Conservation (phyloP, 2,113 vertebrate genomes). For the Sapajus apella region DNA sequence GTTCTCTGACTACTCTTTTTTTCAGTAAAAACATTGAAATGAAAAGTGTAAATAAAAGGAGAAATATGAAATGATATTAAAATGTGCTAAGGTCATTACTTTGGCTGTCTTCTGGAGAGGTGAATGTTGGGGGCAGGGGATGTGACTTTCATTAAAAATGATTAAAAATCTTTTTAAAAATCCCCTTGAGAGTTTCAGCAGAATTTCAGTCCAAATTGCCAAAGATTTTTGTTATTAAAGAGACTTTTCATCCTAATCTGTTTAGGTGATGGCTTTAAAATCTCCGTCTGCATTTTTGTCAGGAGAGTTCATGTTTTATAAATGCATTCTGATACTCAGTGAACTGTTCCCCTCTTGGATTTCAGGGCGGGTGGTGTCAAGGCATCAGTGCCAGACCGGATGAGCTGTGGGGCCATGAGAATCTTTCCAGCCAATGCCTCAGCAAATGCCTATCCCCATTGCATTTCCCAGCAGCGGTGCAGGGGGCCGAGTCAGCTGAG, state of each 20-base stretch:
- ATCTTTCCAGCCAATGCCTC: neutral
- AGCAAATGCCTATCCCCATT: neutral
- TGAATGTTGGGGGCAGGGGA: neutral
- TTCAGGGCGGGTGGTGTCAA: neutral
- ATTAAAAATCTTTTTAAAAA: slow-evolving; percentile 51
- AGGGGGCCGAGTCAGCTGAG: neutral
- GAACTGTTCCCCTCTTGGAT: slow-evolving; percentile 20
- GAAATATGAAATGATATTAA: neutral
- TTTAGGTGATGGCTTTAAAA: slow-evolving; percentile 70
- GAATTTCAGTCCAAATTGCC: slow-evolving; percentile 71
- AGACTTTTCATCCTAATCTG: slow-evolving; percentile 73
- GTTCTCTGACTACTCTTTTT: neutral
- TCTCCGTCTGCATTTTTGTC: slow-evolving; percentile 69
- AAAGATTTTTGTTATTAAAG: slow-evolving; percentile 77
- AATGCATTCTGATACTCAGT: neutral
- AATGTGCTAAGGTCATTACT: neutral
- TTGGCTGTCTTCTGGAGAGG: neutral
- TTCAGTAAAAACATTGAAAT: slow-evolving; percentile 13
- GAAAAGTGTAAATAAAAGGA: slow-evolving; percentile 15
- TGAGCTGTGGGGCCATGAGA: neutral
- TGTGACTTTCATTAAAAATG: slow-evolving; percentile 57
- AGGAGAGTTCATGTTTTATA: slow-evolving; percentile 72
- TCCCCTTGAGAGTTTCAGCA: slow-evolving; percentile 60
- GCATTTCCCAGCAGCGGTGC: neutral
- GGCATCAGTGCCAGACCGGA: neutral